Evolutionary conservation across 2,113 vertebrate species (phyloP).

Genomic region (Phoenicopterus ruber): DNA sequence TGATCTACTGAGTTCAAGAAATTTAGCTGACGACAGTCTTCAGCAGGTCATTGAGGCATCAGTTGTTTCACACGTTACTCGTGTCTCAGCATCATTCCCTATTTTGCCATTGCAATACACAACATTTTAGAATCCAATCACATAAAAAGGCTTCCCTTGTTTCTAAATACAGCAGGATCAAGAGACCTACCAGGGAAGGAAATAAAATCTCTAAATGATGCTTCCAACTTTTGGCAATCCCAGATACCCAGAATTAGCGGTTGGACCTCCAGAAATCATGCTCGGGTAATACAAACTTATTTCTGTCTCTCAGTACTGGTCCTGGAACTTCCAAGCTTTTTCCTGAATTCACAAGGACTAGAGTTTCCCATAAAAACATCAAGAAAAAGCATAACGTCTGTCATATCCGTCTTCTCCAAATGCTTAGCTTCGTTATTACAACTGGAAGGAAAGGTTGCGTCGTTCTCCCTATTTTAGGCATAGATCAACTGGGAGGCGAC

Average conservation of each 20-base stretch:
- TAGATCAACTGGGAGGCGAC: fast-evolving
- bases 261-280: neutral
- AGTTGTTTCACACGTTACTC: neutral
- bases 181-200: neutral
- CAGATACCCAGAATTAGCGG: neutral
- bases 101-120: neutral
- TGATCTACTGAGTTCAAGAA: neutral
- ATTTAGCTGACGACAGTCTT: neutral
- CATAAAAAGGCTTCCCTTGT: neutral
- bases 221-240: neutral
- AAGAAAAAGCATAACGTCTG: neutral
- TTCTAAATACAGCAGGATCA: neutral
- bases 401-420: neutral
- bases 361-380: neutral
- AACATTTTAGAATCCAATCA: neutral
- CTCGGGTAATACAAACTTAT: fast-evolving
- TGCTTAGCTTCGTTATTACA: neutral
- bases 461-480: neutral
- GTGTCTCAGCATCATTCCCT: neutral
- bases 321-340: neutral
- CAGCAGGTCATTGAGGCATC: neutral
- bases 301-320: fast-evolving
- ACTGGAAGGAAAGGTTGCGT: neutral
- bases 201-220: neutral
- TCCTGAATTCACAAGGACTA: neutral